These are phyloP conservation scores for Pelodiscus sinensis DNA, from an alignment of 2,113 vertebrate species.

Conservation along the genomic window DNA sequence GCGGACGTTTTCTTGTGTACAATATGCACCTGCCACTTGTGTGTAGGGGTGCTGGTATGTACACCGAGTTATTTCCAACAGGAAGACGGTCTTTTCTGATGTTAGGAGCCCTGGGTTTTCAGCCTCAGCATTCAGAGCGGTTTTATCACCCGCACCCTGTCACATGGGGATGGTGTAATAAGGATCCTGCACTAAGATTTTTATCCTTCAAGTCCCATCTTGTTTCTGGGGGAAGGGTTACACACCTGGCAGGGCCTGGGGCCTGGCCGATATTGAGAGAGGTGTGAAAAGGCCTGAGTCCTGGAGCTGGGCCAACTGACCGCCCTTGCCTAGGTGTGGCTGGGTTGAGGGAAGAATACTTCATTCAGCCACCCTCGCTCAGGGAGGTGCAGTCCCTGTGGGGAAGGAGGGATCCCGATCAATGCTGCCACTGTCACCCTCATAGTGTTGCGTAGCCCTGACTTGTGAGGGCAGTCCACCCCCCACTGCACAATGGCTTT, in stretches of 20 bases:
- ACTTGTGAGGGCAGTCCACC: neutral
- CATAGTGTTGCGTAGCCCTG: neutral
- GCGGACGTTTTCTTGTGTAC: fast-evolving
- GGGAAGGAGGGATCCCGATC: neutral
- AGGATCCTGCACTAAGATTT: neutral
- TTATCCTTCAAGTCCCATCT: neutral
- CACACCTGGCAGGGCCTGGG: fast-evolving
- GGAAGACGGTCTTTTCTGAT: neutral
- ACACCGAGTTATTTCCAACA: neutral
- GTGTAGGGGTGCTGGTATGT: fast-evolving
- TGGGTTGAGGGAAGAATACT: neutral
- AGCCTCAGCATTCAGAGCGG: neutral
- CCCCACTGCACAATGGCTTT: neutral
- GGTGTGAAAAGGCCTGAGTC: neutral
- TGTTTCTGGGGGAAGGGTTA: neutral
- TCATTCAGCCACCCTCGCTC: neutral
- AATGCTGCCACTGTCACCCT: neutral
- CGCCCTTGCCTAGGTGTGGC: neutral
- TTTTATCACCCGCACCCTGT: neutral
- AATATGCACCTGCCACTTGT: fast-evolving
- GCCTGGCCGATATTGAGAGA: neutral
- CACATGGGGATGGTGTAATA: fast-evolving
- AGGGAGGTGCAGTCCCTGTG: neutral
- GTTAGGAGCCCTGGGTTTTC: neutral
- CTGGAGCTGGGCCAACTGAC: neutral